Base-by-base conservation (phyloP, 2,888 invertebrate genomes). In the Archaeoteleia sp. region DNA sequence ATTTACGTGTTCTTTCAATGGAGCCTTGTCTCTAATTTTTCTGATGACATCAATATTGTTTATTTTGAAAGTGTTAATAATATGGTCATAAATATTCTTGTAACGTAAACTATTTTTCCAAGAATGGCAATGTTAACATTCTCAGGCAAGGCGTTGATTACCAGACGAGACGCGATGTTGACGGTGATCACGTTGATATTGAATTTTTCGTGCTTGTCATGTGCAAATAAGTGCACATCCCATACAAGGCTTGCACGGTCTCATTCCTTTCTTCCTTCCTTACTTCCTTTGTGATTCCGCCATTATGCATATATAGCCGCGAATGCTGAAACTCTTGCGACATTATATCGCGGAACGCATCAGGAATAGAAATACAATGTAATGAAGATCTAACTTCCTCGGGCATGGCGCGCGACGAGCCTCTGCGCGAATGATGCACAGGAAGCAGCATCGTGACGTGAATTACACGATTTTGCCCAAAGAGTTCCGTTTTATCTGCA, bases 381-480 rank as follows among this genome's bases (percentile, higher is more conserved):
- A 57, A 68, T 62, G 40, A 53, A 62, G 66, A 69, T 71, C 67
- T 57, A 58, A 65, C 71, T 68, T 71, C 71, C 71, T 62, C 62
- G 39, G 67, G 58, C 58, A 48, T n/a, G 27, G 49, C 43, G 51
- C 54, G 66, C 48, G 58, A 66, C 53, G 43, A 57, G n/a, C 32
- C 37, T 5, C 29, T 15, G 43, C 42, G 25, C 17, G 48, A 46
- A 57, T 58, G 57, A 58, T 63, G 15, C 49, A 29, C 43, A 15
- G 8, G 51, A 57, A 57, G n/a, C n/a, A 65, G 35, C 45, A 57
- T 53, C 53, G 51, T 51, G 40, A 49, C 37, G n/a, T 15, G 55
- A 39, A 62, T 30, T 7, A 43, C 17, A 23, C 46, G 40, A 35
- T 48, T 40, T 49, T 34, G 14, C 46, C 17, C 42, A 42, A 48